Conservation (phyloP, 2,888 invertebrate genomes). For the Pomacea canaliculata region DNA sequence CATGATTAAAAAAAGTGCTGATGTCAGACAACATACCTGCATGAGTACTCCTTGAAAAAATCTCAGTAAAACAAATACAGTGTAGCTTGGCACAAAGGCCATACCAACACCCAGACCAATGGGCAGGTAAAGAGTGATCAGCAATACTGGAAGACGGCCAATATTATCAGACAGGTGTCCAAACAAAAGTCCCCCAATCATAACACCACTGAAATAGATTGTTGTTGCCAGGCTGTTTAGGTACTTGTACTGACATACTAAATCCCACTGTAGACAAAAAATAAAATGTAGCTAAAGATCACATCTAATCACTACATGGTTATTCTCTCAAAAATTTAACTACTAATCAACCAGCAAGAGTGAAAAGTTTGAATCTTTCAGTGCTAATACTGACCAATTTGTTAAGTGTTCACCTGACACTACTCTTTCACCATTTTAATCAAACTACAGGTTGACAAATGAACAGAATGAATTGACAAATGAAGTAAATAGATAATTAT, state of each 20-base stretch:
- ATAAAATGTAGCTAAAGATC: too few species aligned
- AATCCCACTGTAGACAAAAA: slow-evolving; percentile 48
- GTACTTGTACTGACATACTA: slow-evolving; percentile 48
- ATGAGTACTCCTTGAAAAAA: slow-evolving; percentile 44
- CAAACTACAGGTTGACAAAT: too few species aligned
- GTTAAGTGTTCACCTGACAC: too few species aligned
- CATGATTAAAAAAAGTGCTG: too few species aligned
- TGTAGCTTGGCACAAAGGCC: slow-evolving; percentile 43
- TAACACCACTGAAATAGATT: slow-evolving; percentile 59
- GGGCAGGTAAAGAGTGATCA: slow-evolving; percentile 46
- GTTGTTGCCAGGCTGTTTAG: slow-evolving; percentile 49
- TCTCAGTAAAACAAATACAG: slow-evolving; percentile 45
- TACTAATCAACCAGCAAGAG: too few species aligned
- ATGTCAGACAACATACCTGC: slow-evolving; percentile 12
- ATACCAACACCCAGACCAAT: slow-evolving; percentile 43
- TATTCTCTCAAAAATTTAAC: too few species aligned
- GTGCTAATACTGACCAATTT: too few species aligned
- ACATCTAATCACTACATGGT: too few species aligned
- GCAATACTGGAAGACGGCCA: slow-evolving; percentile 53
- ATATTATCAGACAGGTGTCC: slow-evolving; percentile 53
- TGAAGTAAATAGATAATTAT: too few species aligned
- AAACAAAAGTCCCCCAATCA: slow-evolving; percentile 56
- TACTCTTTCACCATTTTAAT: too few species aligned
- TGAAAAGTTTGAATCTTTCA: too few species aligned
- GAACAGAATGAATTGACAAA: too few species aligned